A percentile compares a stretch with the other conserved stretches of the same genome.
Conservation (phyloP, 2,113 vertebrate species). For the Otus sunia region DNA sequence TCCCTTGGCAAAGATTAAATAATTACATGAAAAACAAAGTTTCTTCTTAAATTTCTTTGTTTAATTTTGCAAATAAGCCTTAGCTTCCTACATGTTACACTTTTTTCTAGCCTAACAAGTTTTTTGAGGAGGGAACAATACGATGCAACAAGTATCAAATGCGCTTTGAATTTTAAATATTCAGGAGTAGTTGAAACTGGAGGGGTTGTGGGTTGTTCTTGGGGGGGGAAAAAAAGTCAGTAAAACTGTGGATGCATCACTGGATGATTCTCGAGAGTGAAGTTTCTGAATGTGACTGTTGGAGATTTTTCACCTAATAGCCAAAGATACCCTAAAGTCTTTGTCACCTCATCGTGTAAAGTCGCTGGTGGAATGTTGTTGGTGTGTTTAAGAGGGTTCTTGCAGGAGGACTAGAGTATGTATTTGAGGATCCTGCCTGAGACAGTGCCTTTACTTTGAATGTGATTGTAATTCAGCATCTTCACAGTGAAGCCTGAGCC, state of each 20-base stretch:
- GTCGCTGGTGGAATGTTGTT: background rate
- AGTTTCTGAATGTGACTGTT: background rate
- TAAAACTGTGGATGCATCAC: background rate
- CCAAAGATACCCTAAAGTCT: background rate
- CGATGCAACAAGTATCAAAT: background rate
- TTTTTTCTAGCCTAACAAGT: background rate
- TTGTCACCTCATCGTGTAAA: background rate
- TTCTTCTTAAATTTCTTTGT: background rate
- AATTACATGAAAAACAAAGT: background rate
- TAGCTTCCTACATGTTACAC: accelerated
- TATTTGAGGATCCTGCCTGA: background rate
- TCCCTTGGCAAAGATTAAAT: background rate
- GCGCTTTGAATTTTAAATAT: background rate
- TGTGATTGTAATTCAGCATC: background rate
- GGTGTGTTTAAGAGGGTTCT: background rate
- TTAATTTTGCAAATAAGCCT: background rate
- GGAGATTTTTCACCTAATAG: background rate
- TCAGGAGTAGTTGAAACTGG: background rate
- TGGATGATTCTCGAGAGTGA: background rate
- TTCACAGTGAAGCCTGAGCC: background rate
- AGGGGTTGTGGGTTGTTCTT: background rate
- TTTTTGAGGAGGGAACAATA: background rate
- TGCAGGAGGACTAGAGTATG: background rate
- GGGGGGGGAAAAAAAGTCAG: background rate
- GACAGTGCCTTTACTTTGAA: background rate